These are phyloP conservation scores for Aricia agestis DNA, from an alignment of 1,140 invertebrate genomes.

Conservation along the genomic window DNA sequence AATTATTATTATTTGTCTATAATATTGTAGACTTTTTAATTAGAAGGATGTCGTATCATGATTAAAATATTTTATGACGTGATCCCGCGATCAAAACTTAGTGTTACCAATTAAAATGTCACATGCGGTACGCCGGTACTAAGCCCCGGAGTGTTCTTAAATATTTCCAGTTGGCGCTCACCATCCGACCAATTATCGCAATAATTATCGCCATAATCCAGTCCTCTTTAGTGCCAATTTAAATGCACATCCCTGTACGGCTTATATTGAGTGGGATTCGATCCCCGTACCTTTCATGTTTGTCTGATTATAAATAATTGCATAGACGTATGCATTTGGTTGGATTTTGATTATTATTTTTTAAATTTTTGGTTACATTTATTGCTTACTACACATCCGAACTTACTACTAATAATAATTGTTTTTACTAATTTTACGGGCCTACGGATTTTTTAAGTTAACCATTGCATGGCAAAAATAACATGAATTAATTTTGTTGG, in stretches of 20 bases:
- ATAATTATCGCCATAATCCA: slow-evolving; percentile 36
- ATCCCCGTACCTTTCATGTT: neutral
- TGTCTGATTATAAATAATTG: neutral
- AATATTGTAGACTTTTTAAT: too few species aligned
- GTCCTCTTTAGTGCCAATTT: slow-evolving; percentile 62
- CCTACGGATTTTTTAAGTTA: too few species aligned
- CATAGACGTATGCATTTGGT: neutral
- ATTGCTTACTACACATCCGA: too few species aligned
- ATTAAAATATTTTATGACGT: neutral
- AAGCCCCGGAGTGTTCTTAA: neutral
- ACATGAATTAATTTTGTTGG: too few species aligned
- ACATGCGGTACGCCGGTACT: neutral
- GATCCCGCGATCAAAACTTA: neutral
- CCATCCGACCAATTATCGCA: slow-evolving; percentile 40
- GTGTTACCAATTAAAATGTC: slow-evolving; percentile 3
- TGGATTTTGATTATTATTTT: neutral
- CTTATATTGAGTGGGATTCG: neutral
- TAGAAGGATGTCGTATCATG: too few species aligned
- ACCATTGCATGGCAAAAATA: too few species aligned
- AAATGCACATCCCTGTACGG: slow-evolving; percentile 49
- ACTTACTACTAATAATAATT: too few species aligned
- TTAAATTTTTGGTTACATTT: too few species aligned
- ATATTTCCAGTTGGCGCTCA: slow-evolving; percentile 9
- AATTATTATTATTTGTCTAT: too few species aligned
- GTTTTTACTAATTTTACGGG: too few species aligned